Base-by-base conservation (phyloP, 2,888 invertebrate genomes). In the Epinotia ramella region DNA sequence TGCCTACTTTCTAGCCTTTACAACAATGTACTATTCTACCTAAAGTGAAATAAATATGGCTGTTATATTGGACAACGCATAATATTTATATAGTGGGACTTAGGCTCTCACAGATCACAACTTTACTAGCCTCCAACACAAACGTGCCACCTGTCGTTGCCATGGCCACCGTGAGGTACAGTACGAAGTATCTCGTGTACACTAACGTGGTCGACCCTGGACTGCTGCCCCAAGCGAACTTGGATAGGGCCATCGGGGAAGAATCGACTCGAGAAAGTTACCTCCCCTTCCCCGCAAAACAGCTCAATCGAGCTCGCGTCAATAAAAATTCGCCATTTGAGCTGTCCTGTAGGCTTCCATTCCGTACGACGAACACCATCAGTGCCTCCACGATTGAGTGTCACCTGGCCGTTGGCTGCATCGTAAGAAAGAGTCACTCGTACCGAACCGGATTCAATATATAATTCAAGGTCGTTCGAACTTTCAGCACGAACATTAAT, bases 381-480 rank as follows among this genome's bases (percentile, higher is more conserved):
- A 0, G 82, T 64, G 5, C 90, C 91, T 40, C 91, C 91, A 3
- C 93, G 89, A 46, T 92, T 82, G 0, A 94, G 84, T 0, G 87
- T 85, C 3, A 93, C 83, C 7, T 70, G 81, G 28, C 86, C 85
- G 3, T 78, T 64, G 0, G 40, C 12, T 18, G 73, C 73, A 77
- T 89, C 80, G 53, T 90, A 93, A 33, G 72, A 83, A 16, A 93
- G 81, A 3, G 77, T 79, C 6, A 92, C 87, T n/a, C 73, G 77
- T 18, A 76, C 77, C 7, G 80, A 81, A 1, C 77, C 67, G 1
- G 88, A 84, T 78, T 89, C 87, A 57, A 94, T 81, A 13, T 81
- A 70, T 1, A 93, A 56, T 56, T 81, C 78, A 0, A 93, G 81
- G 78, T 89, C 79, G 7, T 77, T 73, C 0, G 13, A 28, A 3